These are phyloP conservation scores for Enteromius afrohamiltoni DNA, from an alignment of 2,797 vertebrate species.

Conservation along the genomic window DNA sequence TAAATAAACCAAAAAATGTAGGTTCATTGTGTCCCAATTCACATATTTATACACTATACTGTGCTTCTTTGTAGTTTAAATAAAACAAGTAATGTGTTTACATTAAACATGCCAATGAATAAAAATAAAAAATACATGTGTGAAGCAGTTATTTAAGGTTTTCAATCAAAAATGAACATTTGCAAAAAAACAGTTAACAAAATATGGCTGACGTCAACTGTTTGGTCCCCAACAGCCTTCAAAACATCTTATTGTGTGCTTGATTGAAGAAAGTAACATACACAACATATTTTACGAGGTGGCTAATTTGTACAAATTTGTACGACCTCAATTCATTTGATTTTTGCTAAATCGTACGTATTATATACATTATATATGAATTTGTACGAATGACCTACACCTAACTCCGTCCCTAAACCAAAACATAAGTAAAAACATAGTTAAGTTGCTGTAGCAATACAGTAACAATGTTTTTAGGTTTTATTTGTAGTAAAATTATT, in stretches of 20 bases:
- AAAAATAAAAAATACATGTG: neutral
- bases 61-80: neutral
- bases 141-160: neutral
- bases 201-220: neutral
- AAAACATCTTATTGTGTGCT: neutral
- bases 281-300: too few species aligned
- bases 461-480: too few species aligned
- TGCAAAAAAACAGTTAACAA: too few species aligned
- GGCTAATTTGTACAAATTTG: too few species aligned
- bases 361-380: too few species aligned
- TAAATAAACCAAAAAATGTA: conserved; percentile 31
- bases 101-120: neutral
- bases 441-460: neutral
- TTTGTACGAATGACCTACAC: too few species aligned
- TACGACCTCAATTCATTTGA: too few species aligned
- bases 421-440: neutral
- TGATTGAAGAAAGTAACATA: neutral
- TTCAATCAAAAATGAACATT: neutral
- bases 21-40: neutral
- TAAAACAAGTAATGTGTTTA: neutral
- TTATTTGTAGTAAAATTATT: too few species aligned
- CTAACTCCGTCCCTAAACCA: too few species aligned
- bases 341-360: too few species aligned
- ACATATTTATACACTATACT: neutral
- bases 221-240: neutral